Evolutionary conservation across 2,797 vertebrate genomes (phyloP).

Genomic region (Alfaro cultratus): DNA sequence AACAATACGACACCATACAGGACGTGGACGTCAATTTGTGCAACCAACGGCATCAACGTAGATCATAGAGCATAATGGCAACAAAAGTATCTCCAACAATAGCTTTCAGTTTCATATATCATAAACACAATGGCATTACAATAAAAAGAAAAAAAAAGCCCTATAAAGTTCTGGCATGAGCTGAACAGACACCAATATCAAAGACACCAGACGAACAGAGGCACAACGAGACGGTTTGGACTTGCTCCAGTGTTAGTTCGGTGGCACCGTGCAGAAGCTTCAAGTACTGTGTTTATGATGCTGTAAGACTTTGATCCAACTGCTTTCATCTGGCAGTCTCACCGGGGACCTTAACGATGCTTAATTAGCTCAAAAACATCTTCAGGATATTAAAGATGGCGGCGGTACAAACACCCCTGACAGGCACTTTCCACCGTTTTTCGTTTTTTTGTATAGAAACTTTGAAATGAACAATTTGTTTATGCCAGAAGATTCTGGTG

Average conservation of each 20-base stretch:
- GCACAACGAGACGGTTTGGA: constrained; percentile 49
- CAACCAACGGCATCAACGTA: constrained; percentile 40
- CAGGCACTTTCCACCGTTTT: constrained; percentile 71
- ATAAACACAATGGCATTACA: constrained; percentile 50
- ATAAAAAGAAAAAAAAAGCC: constrained; percentile 46
- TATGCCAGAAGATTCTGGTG: constrained; percentile 27
- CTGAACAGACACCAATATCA: constrained; percentile 63
- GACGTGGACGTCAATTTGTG: constrained; percentile 54
- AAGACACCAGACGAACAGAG: constrained; percentile 47
- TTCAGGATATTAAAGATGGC: constrained; percentile 36
- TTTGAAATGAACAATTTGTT: constrained; percentile 25
- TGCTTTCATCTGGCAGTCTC: constrained; percentile 29
- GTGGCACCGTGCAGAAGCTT: constrained; percentile 15
- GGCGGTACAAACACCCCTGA: constrained; percentile 57
- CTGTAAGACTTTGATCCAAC: constrained; percentile 35
- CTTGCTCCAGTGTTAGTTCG: constrained; percentile 54
- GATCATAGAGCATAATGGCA: constrained; percentile 42
- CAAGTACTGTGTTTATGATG: constrained; percentile 10
- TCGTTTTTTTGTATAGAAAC: not conserved
- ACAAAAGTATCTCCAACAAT: constrained; percentile 2
- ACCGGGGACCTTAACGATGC: constrained; percentile 24
- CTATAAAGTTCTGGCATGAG: constrained; percentile 49
- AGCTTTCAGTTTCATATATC: constrained; percentile 34
- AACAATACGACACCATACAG: constrained; percentile 64
- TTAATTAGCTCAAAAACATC: constrained; percentile 56